Evolutionary conservation across 2,113 vertebrate species (phyloP).

Genomic region (Empidonax alnorum): DNA sequence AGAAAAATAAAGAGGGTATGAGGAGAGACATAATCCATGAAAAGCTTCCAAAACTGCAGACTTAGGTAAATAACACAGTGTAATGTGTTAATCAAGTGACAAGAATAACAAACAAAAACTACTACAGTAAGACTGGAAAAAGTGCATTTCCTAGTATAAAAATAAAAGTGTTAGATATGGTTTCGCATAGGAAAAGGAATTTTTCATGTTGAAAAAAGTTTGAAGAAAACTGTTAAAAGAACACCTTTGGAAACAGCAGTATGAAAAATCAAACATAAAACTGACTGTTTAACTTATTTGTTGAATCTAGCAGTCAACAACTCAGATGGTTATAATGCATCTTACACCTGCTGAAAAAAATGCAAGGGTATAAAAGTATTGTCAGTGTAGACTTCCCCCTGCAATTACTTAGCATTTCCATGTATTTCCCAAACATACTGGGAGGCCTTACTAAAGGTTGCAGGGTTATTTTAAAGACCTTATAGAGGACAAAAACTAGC

Average conservation of each 20-base stretch:
- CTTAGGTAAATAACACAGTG: background rate
- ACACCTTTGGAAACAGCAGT: background rate
- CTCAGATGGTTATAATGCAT: background rate
- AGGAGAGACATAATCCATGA: background rate
- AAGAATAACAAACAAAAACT: background rate
- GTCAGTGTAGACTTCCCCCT: background rate
- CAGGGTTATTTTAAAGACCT: background rate
- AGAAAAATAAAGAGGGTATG: background rate
- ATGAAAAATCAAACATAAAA: background rate
- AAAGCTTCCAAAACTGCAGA: background rate
- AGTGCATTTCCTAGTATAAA: background rate
- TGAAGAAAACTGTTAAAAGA: background rate
- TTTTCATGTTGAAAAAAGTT: background rate
- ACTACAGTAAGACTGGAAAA: background rate
- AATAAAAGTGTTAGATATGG: background rate
- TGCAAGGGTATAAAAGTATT: background rate
- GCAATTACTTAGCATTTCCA: background rate
- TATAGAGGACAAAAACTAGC: background rate
- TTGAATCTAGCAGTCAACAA: background rate
- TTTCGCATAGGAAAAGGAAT: background rate
- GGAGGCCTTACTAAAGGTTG: background rate
- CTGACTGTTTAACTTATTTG: accelerated
- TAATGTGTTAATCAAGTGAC: background rate
- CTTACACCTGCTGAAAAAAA: background rate
- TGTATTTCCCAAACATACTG: background rate